Base-by-base conservation (phyloP, 1,140 invertebrate genomes). In the Cheumatopsyche charites region DNA sequence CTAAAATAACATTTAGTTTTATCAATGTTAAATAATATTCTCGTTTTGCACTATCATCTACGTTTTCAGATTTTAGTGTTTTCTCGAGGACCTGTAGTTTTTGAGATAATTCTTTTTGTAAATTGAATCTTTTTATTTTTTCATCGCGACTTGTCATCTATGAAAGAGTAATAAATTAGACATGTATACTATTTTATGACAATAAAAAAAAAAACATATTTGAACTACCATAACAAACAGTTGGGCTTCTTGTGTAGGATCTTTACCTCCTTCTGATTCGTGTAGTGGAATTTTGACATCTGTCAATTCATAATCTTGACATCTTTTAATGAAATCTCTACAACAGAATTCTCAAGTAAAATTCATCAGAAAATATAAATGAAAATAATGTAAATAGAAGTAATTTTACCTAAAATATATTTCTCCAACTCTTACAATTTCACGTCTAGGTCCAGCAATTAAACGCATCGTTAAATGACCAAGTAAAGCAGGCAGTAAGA, bases 11-110 rank as follows among this genome's bases (percentile, higher is more conserved):
- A 80, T 91, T 94, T 66, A 88, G 88, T 77, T 92, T 90, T 12
- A 97, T 79, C 71, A 95, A 83, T 9, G 90, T 91, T 0, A 93
- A 77, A 78, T 93, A 95, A 82, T 95, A 97, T 67, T 95, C 88
- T 71, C 95, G 84, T 79, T 91, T 90, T 0, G 89, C 85, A 76
- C 94, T 92, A 19, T 97, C 95, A 78, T 95, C 94, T 12, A 88
- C 87, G 67, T 87, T 86, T 25, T 86, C 85, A 74, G 86, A 86
- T 13, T 87, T 79, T 76, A 91, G 83, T n/a, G 87, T 85, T 65
- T 87, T 83, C 45, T 89, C 88, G 19, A 96, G 79, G 25, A 83
- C 83, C 36, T 86, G 79, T 17, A 97, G 82, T 80, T 90, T 88
- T 5, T 86, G 82, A 77, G 95, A 88, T 12, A 95, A 80, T 74